phyloP scores from a whole-genome alignment of 2,888 invertebrate genomes.

The Dastarcus helophoroides region DNA sequence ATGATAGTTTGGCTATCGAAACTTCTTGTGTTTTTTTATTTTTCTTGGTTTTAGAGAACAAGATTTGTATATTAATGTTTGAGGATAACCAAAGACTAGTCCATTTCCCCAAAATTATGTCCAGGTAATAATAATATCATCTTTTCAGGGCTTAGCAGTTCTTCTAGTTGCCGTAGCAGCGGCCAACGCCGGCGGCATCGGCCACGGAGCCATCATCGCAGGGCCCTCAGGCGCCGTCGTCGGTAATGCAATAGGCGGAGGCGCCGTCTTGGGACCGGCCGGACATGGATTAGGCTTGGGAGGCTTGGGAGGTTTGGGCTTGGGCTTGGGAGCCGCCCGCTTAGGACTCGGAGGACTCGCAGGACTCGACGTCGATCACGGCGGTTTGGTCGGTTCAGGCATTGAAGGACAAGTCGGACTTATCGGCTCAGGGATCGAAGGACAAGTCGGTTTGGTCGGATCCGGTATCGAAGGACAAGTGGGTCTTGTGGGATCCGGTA shows the following conservation, averaged over 20 bases:
- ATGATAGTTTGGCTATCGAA: no score
- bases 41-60: no score
- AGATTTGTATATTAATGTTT: no score
- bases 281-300: slow-evolving; percentile 6
- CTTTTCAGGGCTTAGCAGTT: slow-evolving; percentile 11
- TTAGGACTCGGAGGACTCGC: slow-evolving; percentile 6
- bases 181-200: slow-evolving; percentile 12
- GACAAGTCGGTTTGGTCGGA: slow-evolving; percentile 10
- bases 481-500: no score
- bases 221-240: slow-evolving; percentile 11
- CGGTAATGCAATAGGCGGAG: slow-evolving; percentile 8
- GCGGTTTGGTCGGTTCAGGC: slow-evolving; percentile 11
- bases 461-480: slow-evolving; percentile 12
- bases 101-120: no score
- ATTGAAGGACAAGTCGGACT: slow-evolving; percentile 10
- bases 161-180: slow-evolving; percentile 12
- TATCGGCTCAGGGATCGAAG: slow-evolving; percentile 5
- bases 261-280: slow-evolving; percentile 8
- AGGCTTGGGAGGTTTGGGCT: slow-evolving; percentile 1
- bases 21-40: no score
- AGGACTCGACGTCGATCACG: slow-evolving; percentile 10
- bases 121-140: background rate
- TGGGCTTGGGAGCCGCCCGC: slow-evolving; percentile 6
- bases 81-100: no score
- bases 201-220: slow-evolving; percentile 8